Evolutionary conservation across 2,888 invertebrate genomes (phyloP), one percentile per base, ranked within the genome.

Genomic region (Morinoia aosen): DNA sequence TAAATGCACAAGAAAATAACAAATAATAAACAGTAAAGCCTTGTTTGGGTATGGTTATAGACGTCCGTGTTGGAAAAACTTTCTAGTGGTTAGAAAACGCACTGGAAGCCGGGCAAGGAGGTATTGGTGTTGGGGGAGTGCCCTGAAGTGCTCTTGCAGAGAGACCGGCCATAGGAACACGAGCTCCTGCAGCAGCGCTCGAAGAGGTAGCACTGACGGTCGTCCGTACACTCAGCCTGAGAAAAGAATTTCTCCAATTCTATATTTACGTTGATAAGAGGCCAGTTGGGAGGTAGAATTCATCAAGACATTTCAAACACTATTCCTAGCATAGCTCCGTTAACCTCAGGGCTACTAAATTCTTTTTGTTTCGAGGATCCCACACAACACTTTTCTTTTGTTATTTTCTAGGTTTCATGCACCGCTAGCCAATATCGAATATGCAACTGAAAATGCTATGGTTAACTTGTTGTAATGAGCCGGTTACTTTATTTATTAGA

Each of bases 141-240:
- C 12, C 25, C 48, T 11, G 12, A 91, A 12, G 93, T 57, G 25
- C 12, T 33, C 93, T n/a, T 93, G 58, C 93, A 93, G 8, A 57
- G 57, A 33, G 57, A 57, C 40, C 33, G 39, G 19, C 57, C 93
- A 19, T 57, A 12, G 33, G 0, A 48, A 33, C 93, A 93, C 12
- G 25, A 57, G 58, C 93, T 93, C 48, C 0, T 8, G 58, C 93
- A 93, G 93, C 93, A 93, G 12, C 57, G 56, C n/a, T 93, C 25
- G n/a, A 57, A 93, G 48, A 93, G 33, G 48, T 93, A n/a, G 93
- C 93, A 93, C 33, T 93, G 93, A n/a, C 93, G 93, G 93, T 93
- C 93, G 48, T 48, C 8, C 90, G 90, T 90, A 19, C 90, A 90
- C 90, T 14, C 16, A 14, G 39, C 48, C 90, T 90, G 40, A 33